Conservation (phyloP, 2,797 vertebrate genomes). For the Scarus forsteni region DNA sequence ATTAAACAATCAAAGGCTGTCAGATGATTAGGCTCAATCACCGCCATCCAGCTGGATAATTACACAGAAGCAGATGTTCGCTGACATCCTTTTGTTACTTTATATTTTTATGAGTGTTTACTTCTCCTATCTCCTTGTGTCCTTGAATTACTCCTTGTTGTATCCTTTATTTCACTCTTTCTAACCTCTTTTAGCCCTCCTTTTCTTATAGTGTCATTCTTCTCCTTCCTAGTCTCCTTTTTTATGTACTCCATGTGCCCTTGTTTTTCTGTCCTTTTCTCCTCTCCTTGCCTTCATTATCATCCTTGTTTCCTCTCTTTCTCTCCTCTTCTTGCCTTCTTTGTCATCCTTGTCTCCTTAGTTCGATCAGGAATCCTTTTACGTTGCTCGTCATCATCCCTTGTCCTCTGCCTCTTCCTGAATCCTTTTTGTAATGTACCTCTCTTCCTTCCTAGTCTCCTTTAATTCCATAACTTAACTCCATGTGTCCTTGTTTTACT, state of each 20-base stretch:
- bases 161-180: background rate
- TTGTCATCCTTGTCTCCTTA: no score
- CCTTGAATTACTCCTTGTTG: background rate
- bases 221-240: background rate
- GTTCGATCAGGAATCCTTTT: no score
- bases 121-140: background rate
- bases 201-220: background rate
- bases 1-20: constrained; percentile 20
- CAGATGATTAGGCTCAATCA: constrained; percentile 28
- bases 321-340: background rate
- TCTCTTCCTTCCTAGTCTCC: no score
- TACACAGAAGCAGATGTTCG: constrained; percentile 25
- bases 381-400: no score
- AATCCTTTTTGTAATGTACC: no score
- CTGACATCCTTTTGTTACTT: no score
- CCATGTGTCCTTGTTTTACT: no score
- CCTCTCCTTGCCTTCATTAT: background rate
- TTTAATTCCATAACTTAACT: no score
- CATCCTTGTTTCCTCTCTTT: background rate
- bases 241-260: no score
- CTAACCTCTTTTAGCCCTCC: background rate
- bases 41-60: constrained; percentile 21
- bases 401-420: no score
- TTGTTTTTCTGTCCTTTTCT: background rate
- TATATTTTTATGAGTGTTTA: background rate